Percentiles rank a stretch among this genome's conserved stretches.
These are phyloP conservation scores for Akabosia matsudoensis DNA, from an alignment of 1,140 invertebrate species.

Conservation along the genomic window DNA sequence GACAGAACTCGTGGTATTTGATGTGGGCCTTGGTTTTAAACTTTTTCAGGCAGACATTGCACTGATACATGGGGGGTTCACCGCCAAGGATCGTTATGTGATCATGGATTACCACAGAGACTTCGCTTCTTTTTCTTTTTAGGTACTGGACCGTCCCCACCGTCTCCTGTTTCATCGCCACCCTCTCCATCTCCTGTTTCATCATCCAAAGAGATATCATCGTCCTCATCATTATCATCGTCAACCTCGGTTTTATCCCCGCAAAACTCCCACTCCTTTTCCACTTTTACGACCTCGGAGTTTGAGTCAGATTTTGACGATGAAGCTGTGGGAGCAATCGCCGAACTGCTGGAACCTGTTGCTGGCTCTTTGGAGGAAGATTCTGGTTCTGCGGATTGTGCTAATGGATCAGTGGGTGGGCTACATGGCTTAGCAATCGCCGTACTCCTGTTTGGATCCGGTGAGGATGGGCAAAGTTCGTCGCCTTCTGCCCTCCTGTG, in stretches of 20 bases:
- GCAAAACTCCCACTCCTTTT: neutral
- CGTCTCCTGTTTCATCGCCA: neutral
- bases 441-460: too few relatives aligned
- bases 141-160: neutral
- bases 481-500: neutral
- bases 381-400: neutral
- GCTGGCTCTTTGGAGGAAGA: neutral
- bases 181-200: neutral
- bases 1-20: conserved; percentile 48
- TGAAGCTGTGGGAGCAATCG: neutral
- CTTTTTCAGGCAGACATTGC: conserved; percentile 57
- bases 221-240: neutral
- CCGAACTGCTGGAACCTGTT: too few relatives aligned
- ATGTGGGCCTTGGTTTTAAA: conserved; percentile 57
- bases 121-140: conserved; percentile 40
- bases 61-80: conserved; percentile 51
- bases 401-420: neutral
- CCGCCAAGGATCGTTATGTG: conserved; percentile 43
- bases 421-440: too few relatives aligned
- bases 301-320: neutral
- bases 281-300: neutral
- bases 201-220: neutral
- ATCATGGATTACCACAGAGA: conserved; percentile 43
- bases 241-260: neutral
- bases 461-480: too few relatives aligned